Conservation (phyloP, 2,797 vertebrate species). For the Siniperca scherzeri region DNA sequence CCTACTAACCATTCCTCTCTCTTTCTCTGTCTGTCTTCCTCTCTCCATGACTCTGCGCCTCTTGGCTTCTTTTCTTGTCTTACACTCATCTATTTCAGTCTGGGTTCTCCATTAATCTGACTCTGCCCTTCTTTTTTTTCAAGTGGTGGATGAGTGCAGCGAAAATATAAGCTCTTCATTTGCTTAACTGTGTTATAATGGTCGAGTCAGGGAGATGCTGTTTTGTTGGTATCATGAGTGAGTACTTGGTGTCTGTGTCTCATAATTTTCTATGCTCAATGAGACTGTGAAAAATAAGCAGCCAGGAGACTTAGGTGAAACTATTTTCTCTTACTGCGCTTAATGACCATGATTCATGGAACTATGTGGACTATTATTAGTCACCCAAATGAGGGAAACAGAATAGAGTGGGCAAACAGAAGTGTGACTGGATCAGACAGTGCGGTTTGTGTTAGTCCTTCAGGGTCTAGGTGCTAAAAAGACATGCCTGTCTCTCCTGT, state of each 20-base stretch:
- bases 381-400: conserved; percentile 40
- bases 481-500: conserved; percentile 4
- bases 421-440: conserved; percentile 38
- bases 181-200: conserved; percentile 44
- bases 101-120: conserved; percentile 55
- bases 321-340: conserved; percentile 27
- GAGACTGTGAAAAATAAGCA: conserved; percentile 58
- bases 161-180: conserved; percentile 56
- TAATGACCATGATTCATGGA: conserved; percentile 60
- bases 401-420: conserved; percentile 14
- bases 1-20: conserved; percentile 63
- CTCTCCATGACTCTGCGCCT: conserved; percentile 40
- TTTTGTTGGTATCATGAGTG: conserved; percentile 39
- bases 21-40: conserved; percentile 47
- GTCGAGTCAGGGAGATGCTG: conserved; percentile 48
- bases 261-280: conserved; percentile 45
- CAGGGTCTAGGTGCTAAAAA: conserved; percentile 13
- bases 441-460: conserved; percentile 28
- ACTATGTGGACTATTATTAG: conserved; percentile 44
- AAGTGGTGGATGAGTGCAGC: conserved; percentile 51
- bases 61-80: conserved; percentile 61
- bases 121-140: conserved; percentile 59
- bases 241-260: conserved; percentile 11
- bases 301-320: conserved; percentile 40
- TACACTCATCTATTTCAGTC: conserved; percentile 71